Base-by-base conservation (phyloP, 2,888 invertebrate genomes). In the Dicycla oo region DNA sequence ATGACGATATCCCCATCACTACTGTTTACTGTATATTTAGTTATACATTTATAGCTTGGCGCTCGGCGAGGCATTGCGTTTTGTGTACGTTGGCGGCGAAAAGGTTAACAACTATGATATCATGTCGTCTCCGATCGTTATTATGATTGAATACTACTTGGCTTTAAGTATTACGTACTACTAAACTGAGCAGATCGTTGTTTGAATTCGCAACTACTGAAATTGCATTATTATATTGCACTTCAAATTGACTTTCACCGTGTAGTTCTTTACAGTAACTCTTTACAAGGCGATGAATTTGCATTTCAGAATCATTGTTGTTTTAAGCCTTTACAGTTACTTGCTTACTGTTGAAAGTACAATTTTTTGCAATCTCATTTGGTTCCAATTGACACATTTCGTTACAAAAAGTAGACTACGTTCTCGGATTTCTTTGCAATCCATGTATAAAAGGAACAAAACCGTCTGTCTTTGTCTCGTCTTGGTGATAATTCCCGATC, bases 221-320 rank as follows among this genome's bases (percentile, higher is more conserved):
- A 66, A 47, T 63, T 65, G 45, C 61, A 68, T 23, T 80, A 69
- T 72, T 47, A 69, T 30, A 72, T 63, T 80, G 72, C 75, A 71
- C 57, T 71, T 57, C 18, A 69, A 75, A 73, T 76, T 67, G 65
- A 67, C 72, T 63, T 77, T 72, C 51, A 34, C 26, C 4, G 18
- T 58, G 34, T 38, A 53, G 51, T 66, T 71, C n/a, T 73, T 45
- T 57, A 65, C 45, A 54, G 40, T 45, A 58, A 51, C 20, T 77
- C 26, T 67, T 64, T 61, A 64, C 53, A 54, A 68, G 47, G 56
- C 56, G 49, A 45, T 13, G 45, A 57, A 57, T 75, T 80, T 71
- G 26, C 38, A 49, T 66, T 80, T 66, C 49, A 40, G 23, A 51
- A 70, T 70, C 56, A 69, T 57, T 70, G 47, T 47, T 49, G 13